phyloP scores from a whole-genome alignment of 2,113 vertebrate genomes.

The Circaetus gallicus region DNA sequence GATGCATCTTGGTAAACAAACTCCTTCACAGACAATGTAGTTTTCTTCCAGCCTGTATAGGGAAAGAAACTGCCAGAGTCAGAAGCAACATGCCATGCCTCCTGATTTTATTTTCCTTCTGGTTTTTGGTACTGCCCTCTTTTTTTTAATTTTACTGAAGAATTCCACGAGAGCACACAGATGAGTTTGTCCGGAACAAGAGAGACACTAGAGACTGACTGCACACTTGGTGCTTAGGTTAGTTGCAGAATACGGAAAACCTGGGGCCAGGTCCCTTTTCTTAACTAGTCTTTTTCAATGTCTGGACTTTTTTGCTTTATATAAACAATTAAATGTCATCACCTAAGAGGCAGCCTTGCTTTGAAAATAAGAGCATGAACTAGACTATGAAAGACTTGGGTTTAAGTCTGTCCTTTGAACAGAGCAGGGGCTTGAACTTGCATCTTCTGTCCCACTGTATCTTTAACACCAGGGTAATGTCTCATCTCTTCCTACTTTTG shows the following conservation, averaged over 20 bases:
- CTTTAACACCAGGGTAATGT: background rate
- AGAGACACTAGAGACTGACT: background rate
- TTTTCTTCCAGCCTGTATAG: conserved; percentile 93
- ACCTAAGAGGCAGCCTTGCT: background rate
- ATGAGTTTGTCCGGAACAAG: background rate
- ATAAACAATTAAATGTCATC: background rate
- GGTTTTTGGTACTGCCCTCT: background rate
- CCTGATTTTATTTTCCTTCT: background rate
- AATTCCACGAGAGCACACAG: background rate
- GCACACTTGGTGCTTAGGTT: background rate
- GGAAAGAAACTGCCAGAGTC: background rate
- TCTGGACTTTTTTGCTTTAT: background rate
- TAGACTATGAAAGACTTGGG: background rate
- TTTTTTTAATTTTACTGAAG: background rate
- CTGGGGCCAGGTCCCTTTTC: background rate
- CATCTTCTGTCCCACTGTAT: background rate
- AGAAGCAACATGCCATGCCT: background rate
- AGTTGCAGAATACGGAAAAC: background rate
- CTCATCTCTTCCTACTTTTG: background rate
- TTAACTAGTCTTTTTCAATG: background rate
- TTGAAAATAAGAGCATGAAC: background rate
- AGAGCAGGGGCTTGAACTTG: background rate
- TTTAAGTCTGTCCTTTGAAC: background rate
- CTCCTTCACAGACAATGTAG: conserved; percentile 97
- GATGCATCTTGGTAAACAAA: conserved; percentile 95